Base-by-base conservation (phyloP, 2,113 vertebrate species). In the Amblyornis subalaris region DNA sequence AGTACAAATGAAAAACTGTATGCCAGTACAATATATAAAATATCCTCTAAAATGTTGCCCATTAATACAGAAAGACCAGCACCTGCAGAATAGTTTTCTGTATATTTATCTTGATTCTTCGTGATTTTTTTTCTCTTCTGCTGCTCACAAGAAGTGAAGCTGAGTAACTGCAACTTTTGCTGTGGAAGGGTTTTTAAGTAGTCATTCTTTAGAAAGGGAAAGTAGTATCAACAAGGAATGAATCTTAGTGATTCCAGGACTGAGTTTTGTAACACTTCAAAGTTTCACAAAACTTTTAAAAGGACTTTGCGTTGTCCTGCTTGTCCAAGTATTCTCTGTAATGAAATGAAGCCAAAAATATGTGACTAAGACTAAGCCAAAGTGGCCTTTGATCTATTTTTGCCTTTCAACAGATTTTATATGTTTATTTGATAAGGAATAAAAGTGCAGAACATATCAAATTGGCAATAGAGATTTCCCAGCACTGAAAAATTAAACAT, bases 1-100 rank as follows among this genome's bases (percentile, higher is more conserved):
- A 90, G 15, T 67, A 88, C 26, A 96, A 91, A 91, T 77, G 71
- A 95, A 90, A 92, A 91, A 55, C 28, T 55, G 4, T 80, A 20
- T 71, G 25, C 20, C 26, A 85, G 29, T 64, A 60, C 10, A 64
- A 38, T 71, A 48, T 26, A 88, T 62, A 58, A 80, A 85, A 72
- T 53, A 90, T 35, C 28, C 28, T 77, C 47, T 74, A 65, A 67
- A 38, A 76, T 29, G 26, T 64, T 71, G 22, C 13, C 60, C 28
- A 36, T 95, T 95, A 80, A 77, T 81, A 55, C 35, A 64, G 51
- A 88, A 93, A 93, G 51, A 91, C 71, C 75, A 86, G 90, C 23
- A 65, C 67, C 69, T 83, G 60, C 14, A 40, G 45, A 80, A 93
- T 25, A 61, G 58, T 70, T 66, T 75, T 82, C 53, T 93, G 80